A percentile compares a stretch with the other conserved stretches of the same genome.
phyloP scores from a whole-genome alignment of 2,888 invertebrate genomes.

The Netelia fuscicornis region DNA sequence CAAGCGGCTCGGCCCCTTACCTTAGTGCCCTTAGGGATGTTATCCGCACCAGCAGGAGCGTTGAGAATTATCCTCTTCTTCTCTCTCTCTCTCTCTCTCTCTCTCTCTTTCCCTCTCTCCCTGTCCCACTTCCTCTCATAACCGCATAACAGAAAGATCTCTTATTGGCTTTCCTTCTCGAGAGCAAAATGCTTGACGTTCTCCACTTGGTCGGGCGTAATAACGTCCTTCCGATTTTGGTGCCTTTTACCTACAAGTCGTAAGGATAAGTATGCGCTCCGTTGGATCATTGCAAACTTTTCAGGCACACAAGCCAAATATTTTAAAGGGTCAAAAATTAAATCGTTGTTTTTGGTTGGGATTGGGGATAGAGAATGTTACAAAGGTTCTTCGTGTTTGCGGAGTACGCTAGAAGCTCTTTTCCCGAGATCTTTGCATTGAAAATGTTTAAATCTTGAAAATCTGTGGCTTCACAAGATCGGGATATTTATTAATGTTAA shows the following conservation, averaged over 20 bases:
- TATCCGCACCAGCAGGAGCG: background rate
- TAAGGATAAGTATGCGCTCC: conserved; percentile 19
- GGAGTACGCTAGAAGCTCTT: background rate
- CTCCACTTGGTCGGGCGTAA: conserved; percentile 35
- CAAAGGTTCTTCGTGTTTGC: conserved; percentile 33
- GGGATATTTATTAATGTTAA: conserved; percentile 11
- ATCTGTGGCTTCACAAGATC: conserved; percentile 32
- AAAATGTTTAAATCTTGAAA: conserved; percentile 21
- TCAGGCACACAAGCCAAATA: conserved; percentile 44
- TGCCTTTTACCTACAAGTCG: conserved; percentile 21
- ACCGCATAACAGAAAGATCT: background rate
- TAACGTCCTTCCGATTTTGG: conserved; percentile 22
- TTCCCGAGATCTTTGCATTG: conserved; percentile 36
- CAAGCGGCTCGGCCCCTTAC: conserved; percentile 2
- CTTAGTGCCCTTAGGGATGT: conserved; percentile 10
- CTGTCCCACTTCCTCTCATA: background rate
- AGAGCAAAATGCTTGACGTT: conserved; percentile 34
- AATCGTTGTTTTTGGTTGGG: conserved; percentile 54
- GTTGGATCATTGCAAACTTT: conserved; percentile 5
- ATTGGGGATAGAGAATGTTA: conserved; percentile 33
- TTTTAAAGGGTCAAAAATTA: conserved; percentile 21
- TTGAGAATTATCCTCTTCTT: conserved; percentile 12
- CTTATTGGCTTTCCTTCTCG: background rate
- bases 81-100: background rate
- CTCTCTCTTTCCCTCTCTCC: background rate